phyloP scores from a whole-genome alignment of 2,113 vertebrate genomes.

The Fregata magnificens region DNA sequence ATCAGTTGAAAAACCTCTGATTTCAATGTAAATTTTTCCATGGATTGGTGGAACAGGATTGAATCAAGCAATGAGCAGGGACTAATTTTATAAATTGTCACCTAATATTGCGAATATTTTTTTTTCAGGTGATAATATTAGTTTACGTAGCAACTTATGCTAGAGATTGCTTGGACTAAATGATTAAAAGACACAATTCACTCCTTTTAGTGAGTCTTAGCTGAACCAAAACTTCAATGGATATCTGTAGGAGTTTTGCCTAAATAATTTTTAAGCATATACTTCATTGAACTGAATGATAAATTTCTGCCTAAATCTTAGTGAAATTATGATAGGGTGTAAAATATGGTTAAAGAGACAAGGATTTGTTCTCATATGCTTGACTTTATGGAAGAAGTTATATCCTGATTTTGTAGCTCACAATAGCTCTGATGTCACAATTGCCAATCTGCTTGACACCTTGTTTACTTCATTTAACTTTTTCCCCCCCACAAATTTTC shows the following conservation, averaged over 20 bases:
- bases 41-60: background rate
- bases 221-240: background rate
- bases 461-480: background rate
- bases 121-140: background rate
- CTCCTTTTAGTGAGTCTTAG: background rate
- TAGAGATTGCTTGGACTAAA: background rate
- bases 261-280: background rate
- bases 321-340: background rate
- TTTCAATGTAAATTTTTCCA: background rate
- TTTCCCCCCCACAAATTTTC: background rate
- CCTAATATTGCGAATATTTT: rapidly evolving
- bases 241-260: background rate
- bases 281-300: background rate
- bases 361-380: background rate
- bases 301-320: background rate
- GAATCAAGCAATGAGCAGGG: background rate
- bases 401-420: background rate
- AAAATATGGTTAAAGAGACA: background rate
- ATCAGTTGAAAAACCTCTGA: background rate
- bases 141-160: background rate
- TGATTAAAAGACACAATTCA: background rate
- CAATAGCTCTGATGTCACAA: background rate
- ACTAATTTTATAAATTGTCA: background rate
- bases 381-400: background rate
- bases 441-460: background rate